Base-by-base conservation (phyloP, 2,888 invertebrate species). In the Subacronicta megacephala region DNA sequence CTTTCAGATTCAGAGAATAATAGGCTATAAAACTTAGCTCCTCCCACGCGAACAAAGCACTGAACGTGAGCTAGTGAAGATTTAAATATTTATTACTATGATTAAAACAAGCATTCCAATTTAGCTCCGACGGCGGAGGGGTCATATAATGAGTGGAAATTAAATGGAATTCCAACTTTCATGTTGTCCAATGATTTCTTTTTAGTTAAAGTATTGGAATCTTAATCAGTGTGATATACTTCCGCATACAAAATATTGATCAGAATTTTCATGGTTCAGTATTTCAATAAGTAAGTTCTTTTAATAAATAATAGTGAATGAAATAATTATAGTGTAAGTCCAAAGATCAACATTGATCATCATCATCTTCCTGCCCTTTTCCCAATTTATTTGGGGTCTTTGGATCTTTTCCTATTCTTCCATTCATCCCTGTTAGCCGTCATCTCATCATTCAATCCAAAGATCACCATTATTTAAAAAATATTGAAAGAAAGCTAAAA, bases 31-130 rank as follows among this genome's bases (percentile, higher is more conserved):
- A 67, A 72, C 60, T 70, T 65, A 63, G 59, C 59, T 65, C 47
- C 49, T 47, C 75, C 67, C 58, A 50, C 35, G 35, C 44, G 62
- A 61, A 62, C 68, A 68, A 62, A 59, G 62, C 69, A 26, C 38
- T 7, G 42, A 38, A 45, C 35, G 49, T 35, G 20, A 42, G 52
- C 51, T 61, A 74, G 71, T 71, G 58, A 55, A 58, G 40, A 54
- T 56, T 68, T 57, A 53, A 71, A 64, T 71, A 73, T 71, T 60
- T 74, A 64, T 74, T 61, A 60, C 61, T 63, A 71, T 71, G 65
- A 73, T 69, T 68, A 65, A 54, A 65, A 60, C 49, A 62, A 66
- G 62, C 46, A 66, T 63, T 66, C 44, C 53, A 53, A 69, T 66
- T 71, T 63, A 45, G 49, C 56, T 43, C n/a, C 13, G 7, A 37